Base-by-base conservation (phyloP, 2,113 vertebrate genomes). In the Otolemur garnettii region DNA sequence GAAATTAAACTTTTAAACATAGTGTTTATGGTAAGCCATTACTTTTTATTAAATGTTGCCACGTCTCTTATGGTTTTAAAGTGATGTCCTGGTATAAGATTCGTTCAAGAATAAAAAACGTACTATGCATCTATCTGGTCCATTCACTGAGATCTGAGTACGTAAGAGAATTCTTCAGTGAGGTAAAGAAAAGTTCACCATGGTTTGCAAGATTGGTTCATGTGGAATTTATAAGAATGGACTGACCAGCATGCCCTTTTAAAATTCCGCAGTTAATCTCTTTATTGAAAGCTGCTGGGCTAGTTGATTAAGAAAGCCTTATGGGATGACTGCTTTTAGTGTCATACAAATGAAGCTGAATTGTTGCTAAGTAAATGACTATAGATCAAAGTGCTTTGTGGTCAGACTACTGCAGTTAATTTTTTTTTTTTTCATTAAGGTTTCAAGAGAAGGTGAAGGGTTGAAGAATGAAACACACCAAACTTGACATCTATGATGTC, bases 271-370 rank as follows among this genome's bases (percentile, higher is more conserved):
- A 94, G 68, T 93, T 85, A 96, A 97, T 97, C 77, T 93, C 60
- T 94, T 97, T 95, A 93, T 97, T 98, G 95, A 97, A 97, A 87
- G 79, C 95, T 98, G 86, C 71, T 91, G 60, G 79, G 33, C 53
- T 91, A 83, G 89, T 97, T 98, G 82, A 95, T 98, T 97, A 97
- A 98, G 96, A 95, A 97, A 95, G 93, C 64, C 92, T 85, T 97
- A 74, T 95, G 97, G 94, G 87, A 87, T 96, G 96, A 72, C 89
- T 97, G 92, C 86, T 97, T 98, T 98, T 94, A 92, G 64, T 93
- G 96, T 86, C 95, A 87, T 97, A 87, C 84, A 97, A 90, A 93
- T 97, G 96, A 97, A 98, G 92, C 79, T 66, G 96, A 64, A 86
- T 97, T 95, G 97, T 96, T 91, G 87, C 94, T 97, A 82, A 95